A percentile compares a stretch with the other conserved stretches of the same genome.
These are phyloP conservation scores for Ammodytes dubius DNA, from an alignment of 2,113 vertebrate species.

Conservation along the genomic window DNA sequence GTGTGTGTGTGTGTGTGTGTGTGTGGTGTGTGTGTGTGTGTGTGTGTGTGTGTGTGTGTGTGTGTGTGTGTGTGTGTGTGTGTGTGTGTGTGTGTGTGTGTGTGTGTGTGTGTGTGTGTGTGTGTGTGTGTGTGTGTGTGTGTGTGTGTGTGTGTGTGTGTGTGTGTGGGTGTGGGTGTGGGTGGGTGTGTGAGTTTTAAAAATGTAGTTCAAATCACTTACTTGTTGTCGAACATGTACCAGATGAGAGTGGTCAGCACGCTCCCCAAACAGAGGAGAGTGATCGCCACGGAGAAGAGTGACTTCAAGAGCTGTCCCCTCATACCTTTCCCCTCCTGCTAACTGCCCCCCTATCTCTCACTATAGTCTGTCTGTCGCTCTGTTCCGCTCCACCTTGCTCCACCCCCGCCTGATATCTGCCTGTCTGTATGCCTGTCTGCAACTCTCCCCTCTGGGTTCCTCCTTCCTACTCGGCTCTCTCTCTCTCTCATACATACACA, in stretches of 20 bases:
- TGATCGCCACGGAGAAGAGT: constrained; percentile 56
- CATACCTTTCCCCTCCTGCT: constrained; percentile 58
- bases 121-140: not conserved
- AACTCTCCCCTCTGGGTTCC: not conserved
- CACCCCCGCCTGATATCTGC: constrained; percentile 8
- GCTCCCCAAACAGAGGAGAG: constrained; percentile 62
- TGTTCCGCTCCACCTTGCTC: not conserved
- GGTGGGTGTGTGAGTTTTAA: too few relatives aligned
- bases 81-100: not conserved
- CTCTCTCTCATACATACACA: not conserved
- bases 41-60: not conserved
- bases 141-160: not conserved
- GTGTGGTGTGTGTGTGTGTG: not conserved
- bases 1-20: not conserved
- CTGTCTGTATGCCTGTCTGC: not conserved
- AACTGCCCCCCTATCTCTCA: not conserved
- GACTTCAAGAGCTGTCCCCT: constrained; percentile 53
- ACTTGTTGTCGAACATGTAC: constrained; percentile 65
- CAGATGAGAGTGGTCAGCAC: constrained; percentile 69
- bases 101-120: not conserved
- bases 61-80: not conserved
- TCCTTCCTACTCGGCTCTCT: not conserved
- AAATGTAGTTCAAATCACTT: constrained; percentile 31
- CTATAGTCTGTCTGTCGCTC: not conserved
- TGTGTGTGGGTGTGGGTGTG: not conserved